Evolutionary conservation across 2,113 vertebrate genomes (phyloP).

Genomic region (Centropristis striata): DNA sequence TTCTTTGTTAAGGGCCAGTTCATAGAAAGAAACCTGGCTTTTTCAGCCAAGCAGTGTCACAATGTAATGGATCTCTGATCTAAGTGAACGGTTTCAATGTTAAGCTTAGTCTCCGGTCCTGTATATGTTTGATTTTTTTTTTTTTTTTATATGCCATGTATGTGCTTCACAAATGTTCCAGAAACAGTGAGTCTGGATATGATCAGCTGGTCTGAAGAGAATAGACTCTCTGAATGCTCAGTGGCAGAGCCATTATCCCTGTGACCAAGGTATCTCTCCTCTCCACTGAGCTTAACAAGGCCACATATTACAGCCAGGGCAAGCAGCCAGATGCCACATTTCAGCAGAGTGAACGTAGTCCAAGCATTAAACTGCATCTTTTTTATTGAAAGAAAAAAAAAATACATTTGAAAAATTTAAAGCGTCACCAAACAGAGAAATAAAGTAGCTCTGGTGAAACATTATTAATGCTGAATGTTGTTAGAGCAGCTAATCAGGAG

Average conservation of each 20-base stretch:
- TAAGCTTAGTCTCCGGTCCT: too few species aligned
- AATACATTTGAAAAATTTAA: neutral
- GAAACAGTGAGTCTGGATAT: neutral
- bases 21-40: neutral
- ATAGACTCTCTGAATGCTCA: neutral
- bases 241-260: neutral
- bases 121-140: too few species aligned
- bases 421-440: neutral
- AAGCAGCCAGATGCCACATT: neutral
- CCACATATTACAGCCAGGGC: neutral
- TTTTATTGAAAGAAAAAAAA: neutral
- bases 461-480: neutral
- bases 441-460: neutral
- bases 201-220: constrained; percentile 22
- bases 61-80: neutral
- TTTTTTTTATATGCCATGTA: neutral
- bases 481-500: too few species aligned
- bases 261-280: neutral
- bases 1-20: neutral
- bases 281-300: neutral
- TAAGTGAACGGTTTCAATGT: neutral
- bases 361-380: neutral
- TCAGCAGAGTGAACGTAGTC: neutral
- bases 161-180: neutral
- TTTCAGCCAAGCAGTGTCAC: neutral